phyloP scores from a whole-genome alignment of 2,888 invertebrate species.

The Machimus rusticus region DNA sequence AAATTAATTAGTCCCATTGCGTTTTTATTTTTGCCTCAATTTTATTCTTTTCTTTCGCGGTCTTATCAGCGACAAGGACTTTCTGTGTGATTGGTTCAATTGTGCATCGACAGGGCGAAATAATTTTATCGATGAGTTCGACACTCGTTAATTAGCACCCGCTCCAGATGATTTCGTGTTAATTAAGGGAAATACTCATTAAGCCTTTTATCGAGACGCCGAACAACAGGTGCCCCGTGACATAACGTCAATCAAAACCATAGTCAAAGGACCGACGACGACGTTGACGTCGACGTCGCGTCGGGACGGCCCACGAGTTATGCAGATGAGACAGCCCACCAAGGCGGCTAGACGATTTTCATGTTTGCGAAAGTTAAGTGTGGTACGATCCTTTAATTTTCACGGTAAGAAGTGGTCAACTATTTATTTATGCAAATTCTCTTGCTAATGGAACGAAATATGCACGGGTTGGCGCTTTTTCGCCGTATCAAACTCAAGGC shows the following conservation, averaged over 20 bases:
- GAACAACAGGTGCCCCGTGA: background rate
- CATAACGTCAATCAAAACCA: background rate
- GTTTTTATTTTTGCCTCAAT: background rate
- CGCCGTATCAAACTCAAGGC: background rate
- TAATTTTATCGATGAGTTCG: background rate
- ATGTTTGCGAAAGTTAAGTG: background rate
- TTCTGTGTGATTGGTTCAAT: background rate
- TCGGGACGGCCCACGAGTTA: background rate
- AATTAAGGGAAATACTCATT: background rate
- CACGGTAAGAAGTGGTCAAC: background rate
- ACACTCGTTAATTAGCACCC: background rate
- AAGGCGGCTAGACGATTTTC: background rate
- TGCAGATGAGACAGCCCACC: background rate
- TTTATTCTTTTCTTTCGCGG: conserved; percentile 23
- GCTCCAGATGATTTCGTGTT: background rate
- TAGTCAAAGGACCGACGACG: background rate
- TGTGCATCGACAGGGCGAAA: background rate
- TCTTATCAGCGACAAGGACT: background rate
- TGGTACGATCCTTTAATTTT: background rate
- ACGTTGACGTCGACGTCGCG: background rate
- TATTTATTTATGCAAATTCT: background rate
- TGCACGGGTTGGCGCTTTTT: background rate
- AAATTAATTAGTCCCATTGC: conserved; percentile 17
- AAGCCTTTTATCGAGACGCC: background rate
- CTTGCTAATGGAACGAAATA: background rate